phyloP scores from a whole-genome alignment of 2,888 invertebrate genomes.

The Nasonovia ribisnigri region DNA sequence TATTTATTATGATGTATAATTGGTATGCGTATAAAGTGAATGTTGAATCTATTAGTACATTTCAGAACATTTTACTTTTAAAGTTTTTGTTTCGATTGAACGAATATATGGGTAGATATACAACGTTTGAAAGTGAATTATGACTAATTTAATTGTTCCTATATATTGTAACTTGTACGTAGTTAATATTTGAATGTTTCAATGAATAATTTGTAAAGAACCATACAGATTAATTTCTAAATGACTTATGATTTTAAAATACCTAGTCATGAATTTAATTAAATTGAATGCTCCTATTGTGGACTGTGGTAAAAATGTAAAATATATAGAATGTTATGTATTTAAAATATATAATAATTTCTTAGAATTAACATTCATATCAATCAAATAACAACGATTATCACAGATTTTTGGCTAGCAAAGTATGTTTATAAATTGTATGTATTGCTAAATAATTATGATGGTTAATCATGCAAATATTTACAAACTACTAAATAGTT shows the following conservation, averaged over 20 bases:
- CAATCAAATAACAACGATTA: background rate
- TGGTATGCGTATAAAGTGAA: background rate
- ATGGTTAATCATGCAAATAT: background rate
- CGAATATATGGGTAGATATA: background rate
- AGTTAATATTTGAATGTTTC: background rate
- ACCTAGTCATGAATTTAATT: background rate
- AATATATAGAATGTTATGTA: background rate
- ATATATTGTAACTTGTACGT: background rate
- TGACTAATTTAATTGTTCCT: background rate
- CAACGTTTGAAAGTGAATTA: constrained; percentile 4
- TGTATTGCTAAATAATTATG: background rate
- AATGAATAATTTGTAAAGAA: background rate
- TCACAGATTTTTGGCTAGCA: background rate
- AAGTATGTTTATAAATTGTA: background rate
- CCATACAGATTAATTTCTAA: background rate
- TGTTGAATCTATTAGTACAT: background rate
- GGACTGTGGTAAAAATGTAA: background rate
- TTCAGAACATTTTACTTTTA: background rate
- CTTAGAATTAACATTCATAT: background rate
- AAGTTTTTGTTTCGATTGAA: background rate
- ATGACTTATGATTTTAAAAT: background rate
- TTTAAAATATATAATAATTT: background rate
- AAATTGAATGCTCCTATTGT: background rate
- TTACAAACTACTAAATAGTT: background rate
- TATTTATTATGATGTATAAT: too few species aligned